Conservation (phyloP, 2,113 vertebrate genomes). For the Mormoops blainvillei region DNA sequence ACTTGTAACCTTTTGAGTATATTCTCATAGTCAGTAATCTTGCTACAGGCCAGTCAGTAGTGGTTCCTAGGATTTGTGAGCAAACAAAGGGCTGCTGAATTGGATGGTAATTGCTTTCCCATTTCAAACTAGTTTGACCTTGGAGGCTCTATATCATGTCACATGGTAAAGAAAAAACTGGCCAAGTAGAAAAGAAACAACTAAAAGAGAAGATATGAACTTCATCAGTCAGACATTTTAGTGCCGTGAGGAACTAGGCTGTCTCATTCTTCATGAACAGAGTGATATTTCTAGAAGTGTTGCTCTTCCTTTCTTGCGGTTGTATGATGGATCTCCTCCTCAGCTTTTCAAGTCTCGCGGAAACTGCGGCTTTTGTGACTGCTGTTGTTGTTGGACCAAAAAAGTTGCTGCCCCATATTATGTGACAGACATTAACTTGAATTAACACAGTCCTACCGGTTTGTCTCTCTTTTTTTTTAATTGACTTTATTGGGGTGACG, state of each 20-base stretch:
- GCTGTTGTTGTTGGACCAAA: neutral
- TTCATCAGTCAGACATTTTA: neutral
- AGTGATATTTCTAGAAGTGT: neutral
- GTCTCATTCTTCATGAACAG: neutral
- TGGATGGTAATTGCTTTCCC: neutral
- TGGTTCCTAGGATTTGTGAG: neutral
- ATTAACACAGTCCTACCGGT: neutral
- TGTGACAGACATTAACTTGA: neutral
- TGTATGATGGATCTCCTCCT: neutral
- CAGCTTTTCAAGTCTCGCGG: neutral
- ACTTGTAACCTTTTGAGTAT: neutral
- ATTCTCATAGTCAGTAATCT: neutral
- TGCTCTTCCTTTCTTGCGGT: neutral
- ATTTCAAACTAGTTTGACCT: neutral
- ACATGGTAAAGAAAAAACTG: neutral
- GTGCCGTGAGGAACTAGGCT: neutral
- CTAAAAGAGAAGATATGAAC: neutral
- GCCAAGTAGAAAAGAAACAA: neutral
- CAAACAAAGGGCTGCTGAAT: neutral
- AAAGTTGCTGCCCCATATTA: neutral
- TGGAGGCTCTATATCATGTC: neutral
- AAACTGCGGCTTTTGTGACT: neutral
- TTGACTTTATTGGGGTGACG: too few species aligned
- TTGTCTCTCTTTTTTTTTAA: neutral
- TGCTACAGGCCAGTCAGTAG: neutral